Evolutionary conservation across 2,888 invertebrate genomes (phyloP), one percentile per base, ranked within the genome.

Genomic region (Seladonia tumulorum): DNA sequence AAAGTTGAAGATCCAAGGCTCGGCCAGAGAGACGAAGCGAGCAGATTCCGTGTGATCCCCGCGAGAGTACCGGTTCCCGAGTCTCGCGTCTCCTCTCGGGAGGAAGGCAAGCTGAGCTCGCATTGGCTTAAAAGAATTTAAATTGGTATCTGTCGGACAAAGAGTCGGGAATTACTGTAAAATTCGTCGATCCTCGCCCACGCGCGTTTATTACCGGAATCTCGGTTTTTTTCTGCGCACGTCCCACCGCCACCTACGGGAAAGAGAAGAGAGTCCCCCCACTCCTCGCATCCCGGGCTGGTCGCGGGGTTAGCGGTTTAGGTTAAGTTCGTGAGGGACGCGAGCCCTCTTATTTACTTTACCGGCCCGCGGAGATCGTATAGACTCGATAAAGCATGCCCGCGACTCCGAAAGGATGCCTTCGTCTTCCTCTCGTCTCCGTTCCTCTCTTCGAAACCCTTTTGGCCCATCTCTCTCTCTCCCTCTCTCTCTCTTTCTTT

Each of bases 141-240:
- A 93, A 93, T 93, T 92, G 92, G 91, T 88, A 90, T 92, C 91
- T 83, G 90, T 79, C 80, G 90, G 89, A 88, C 90, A 91, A 91
- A 91, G 89, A 91, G 89, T 86, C 87, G 88, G 89, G 90, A 92
- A 92, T 92, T 92, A 91, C 92, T 92, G 90, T 91, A 91, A 93
- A 93, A 93, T 91, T 92, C 92, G 92, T 90, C 89, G 92, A 92
- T 91, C 89, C 87, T 88, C 91, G 92, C 93, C 93, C 93, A 93
- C 93, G 92, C 93, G 90, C 90, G 90, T 93, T 92, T 92, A 93
- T 92, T 92, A 90, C 91, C 89, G 86, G 87, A 87, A 86, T 90
- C 87, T 87, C 86, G 81, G 83, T 49, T 63, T 82, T 82, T 81
- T 76, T 74, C 72, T 35, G 29, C 70, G 74, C 53, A 45, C 78